Base-by-base conservation (phyloP, 1,140 invertebrate species). In the Dolichoris vasculosae region DNA sequence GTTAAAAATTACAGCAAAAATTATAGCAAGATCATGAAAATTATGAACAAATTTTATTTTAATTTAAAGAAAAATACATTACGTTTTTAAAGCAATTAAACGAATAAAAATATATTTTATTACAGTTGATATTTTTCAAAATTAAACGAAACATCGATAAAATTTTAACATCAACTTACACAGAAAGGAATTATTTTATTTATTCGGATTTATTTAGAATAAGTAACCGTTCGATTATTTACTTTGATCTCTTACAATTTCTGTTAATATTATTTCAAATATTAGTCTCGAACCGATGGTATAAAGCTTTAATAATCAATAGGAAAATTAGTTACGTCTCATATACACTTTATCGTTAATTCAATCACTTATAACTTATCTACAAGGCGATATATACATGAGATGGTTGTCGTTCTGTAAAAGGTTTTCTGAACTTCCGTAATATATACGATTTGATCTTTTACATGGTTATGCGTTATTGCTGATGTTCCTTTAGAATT, bases 291-390 rank as follows among this genome's bases (percentile, higher is more conserved):
- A 43, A 32, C 38, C 11, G 43, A 73, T 17, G 13, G 69, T 23
- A 43, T n/a, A 73, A 73, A 73, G 7, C 11, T 0, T 9, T 20
- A 32, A 20, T 48, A 23, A 82, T 71, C n/a, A 51, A 71, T 3
- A 17, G n/a, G 80, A 55, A 83, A 76, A 63, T 35, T 59, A 48
- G 15, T 48, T 64, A 38, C 17, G n/a, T 59, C 59, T 75, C 48
- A 75, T n/a, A n/a, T 59, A 38, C 35, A 6, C 38, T 64, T 48
- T 32, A 67, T 6, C 71, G 35, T 69, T 82, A 59, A 82, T 86
- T 86, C 75, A 77, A 86, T 86, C 82, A 86, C 78, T 82, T 81
- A 86, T 82, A 78, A 82, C 40, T 77, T 77, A 77, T 82, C 51
- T 55, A 30, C 30, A 46, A 35, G 11, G 38, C 43, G 71, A 77